Evolutionary conservation across 2,113 vertebrate genomes (phyloP), one percentile per base, ranked within the genome.

Genomic region (Hippocampus comes): DNA sequence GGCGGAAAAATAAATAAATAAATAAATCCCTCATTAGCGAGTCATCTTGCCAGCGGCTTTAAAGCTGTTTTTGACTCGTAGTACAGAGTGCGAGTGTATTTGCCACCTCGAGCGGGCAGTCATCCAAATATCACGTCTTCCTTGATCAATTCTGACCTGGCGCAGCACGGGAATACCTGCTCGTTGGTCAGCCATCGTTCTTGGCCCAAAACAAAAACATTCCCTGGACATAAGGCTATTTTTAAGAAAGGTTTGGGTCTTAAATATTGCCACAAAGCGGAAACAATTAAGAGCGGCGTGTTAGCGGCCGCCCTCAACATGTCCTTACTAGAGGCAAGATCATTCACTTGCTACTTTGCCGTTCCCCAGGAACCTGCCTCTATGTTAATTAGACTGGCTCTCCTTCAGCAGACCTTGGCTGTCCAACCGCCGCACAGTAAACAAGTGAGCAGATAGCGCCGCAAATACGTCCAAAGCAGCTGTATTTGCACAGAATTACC

Each of bases 381-480:
- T 95, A 94, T 94, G 93, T 89, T 96, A 96, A 98, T 96, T 95
- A 91, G 93, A 92, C 91, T 91, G 84, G 80, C 89, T 95, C 89
- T 93, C 94, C 96, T 98, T 96, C 93, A 91, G 75, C 91, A 91
- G 95, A 94, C 95, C 95, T 97, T 96, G 94, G 90, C 89, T 91
- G 91, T 91, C 94, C 91, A 92, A 23, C 84, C 92, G 91, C 92
- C 92, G 92, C 72, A 66, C 66, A 73, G 90, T 93, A 94, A 97
- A 94, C 92, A 93, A 93, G 90, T 87, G 89, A 92, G 69, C 73
- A 74, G 78, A 89, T 81, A 80, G 76, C 78, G 82, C 86, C 78
- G 25, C 30, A 53, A 76, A 84, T 23, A 75, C 78, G 41, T 43
- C 63, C 84, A 53, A 90, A 91, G 78, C 49, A 10, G 53, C 88